Conservation (phyloP, 2,797 vertebrate species). For the Hippoglossus hippoglossus region DNA sequence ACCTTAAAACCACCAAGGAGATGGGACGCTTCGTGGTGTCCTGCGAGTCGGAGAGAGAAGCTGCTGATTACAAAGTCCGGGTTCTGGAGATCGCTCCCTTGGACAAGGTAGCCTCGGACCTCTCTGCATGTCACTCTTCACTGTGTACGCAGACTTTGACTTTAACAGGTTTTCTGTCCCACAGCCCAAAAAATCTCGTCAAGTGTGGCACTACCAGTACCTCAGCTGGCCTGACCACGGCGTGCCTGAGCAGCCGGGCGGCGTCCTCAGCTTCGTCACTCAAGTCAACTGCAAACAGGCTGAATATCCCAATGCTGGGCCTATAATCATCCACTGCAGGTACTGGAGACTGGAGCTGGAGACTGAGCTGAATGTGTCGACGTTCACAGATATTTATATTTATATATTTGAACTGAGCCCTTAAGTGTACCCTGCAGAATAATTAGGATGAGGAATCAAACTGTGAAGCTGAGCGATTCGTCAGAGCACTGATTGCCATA, state of each 20-base stretch:
- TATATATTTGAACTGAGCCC: too few species aligned
- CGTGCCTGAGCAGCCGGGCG: constrained; percentile 91
- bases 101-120: constrained; percentile 81
- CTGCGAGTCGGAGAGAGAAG: constrained; percentile 78
- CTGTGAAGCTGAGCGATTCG: too few species aligned
- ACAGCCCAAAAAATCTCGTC: constrained; percentile 71
- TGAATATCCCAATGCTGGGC: constrained; percentile 83
- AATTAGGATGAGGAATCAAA: too few species aligned
- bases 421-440: too few species aligned
- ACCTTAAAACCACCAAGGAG: constrained; percentile 73
- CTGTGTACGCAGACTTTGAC: neutral
- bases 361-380: too few species aligned
- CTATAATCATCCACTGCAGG: constrained; percentile 98
- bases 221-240: constrained; percentile 98
- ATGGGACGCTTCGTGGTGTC: constrained; percentile 85
- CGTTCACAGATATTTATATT: too few species aligned
- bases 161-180: neutral
- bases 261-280: constrained; percentile 92
- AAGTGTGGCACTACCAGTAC: constrained; percentile 96
- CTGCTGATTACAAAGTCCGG: constrained; percentile 90
- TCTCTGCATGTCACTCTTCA: neutral
- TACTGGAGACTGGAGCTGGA: constrained; percentile 52
- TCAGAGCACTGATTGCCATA: too few species aligned
- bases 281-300: constrained; percentile 92
- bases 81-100: constrained; percentile 80